phyloP scores from a whole-genome alignment of 1,140 invertebrate species.

The Cydia splendana region DNA sequence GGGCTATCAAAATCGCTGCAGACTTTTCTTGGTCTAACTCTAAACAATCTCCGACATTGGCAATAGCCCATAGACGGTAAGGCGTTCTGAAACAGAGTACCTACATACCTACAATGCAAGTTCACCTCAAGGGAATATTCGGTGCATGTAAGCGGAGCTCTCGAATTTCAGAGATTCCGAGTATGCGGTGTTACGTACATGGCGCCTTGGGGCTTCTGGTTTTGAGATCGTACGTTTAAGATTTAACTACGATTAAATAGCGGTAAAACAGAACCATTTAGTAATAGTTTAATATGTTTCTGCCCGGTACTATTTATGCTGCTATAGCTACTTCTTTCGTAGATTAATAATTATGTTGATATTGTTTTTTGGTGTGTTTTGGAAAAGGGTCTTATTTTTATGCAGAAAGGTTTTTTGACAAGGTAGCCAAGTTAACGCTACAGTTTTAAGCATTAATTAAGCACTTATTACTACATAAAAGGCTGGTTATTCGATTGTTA shows the following conservation, averaged over 20 bases:
- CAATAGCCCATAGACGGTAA: not conserved
- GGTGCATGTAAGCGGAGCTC: slow-evolving; percentile 17
- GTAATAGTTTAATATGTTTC: not conserved
- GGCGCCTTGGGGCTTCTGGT: not conserved
- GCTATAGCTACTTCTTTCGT: not conserved
- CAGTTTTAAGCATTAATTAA: no score
- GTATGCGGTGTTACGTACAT: slow-evolving; percentile 12
- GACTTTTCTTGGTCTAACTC: no score
- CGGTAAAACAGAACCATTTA: not conserved
- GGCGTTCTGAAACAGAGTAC: not conserved
- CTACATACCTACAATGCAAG: no score
- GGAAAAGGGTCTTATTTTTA: no score
- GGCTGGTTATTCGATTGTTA: no score
- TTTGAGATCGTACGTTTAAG: not conserved
- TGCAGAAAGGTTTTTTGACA: no score
- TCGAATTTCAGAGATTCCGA: slow-evolving; percentile 23
- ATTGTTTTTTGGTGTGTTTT: no score
- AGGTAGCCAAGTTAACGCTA: no score
- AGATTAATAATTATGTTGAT: no score
- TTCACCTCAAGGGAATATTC: slow-evolving; percentile 27
- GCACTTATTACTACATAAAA: no score
- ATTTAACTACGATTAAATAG: slow-evolving; percentile 9
- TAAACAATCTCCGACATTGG: not conserved
- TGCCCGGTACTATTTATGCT: not conserved
- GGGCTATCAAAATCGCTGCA: no score